These are phyloP conservation scores for Drepanosiphum platanoidis DNA, from an alignment of 2,888 invertebrate genomes.

Conservation along the genomic window DNA sequence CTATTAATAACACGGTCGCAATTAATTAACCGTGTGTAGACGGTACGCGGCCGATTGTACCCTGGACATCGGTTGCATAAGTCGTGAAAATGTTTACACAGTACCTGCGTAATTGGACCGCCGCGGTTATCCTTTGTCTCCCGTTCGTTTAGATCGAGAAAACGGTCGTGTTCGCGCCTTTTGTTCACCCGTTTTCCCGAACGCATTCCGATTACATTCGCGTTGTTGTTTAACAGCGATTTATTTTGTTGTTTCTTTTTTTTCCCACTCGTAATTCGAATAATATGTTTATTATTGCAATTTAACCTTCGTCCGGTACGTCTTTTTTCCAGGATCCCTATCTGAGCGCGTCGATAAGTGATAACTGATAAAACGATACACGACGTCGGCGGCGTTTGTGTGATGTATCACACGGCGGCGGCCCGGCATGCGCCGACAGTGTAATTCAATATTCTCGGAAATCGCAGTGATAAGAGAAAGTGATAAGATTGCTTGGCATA, in stretches of 20 bases:
- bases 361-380: background rate
- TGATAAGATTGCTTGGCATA: conserved; percentile 29
- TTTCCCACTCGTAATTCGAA: background rate
- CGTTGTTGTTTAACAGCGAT: background rate
- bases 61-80: background rate
- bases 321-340: conserved; percentile 47
- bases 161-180: too few species aligned
- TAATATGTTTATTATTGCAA: background rate
- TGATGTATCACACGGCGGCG: conserved; percentile 19
- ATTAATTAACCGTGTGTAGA: conserved; percentile 15
- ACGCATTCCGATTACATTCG: too few species aligned
- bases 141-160: background rate
- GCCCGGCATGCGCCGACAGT: background rate
- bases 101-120: background rate
- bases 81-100: background rate
- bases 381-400: conserved; percentile 4
- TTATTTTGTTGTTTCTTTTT: background rate
- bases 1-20: conserved; percentile 23
- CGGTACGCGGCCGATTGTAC: background rate
- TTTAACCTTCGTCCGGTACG: conserved; percentile 23
- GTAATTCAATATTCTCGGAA: conserved; percentile 56
- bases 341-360: conserved; percentile 31
- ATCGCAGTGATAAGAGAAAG: conserved; percentile 47
- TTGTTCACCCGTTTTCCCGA: too few species aligned
- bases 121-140: background rate